Evolutionary conservation across 1,140 invertebrate genomes (phyloP).

Genomic region (Zaprionus taronus): DNA sequence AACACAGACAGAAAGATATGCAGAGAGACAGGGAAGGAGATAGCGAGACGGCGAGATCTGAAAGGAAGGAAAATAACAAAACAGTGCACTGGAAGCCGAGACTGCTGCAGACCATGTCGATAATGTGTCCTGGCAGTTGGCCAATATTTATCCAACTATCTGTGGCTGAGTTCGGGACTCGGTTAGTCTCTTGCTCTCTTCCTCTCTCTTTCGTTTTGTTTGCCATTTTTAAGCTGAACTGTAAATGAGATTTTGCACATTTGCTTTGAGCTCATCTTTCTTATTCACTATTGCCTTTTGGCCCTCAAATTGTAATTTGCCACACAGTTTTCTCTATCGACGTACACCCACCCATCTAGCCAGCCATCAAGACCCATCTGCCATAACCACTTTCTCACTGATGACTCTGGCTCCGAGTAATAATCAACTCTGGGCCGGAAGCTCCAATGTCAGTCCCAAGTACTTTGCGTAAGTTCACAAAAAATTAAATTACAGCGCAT

Average conservation of each 20-base stretch:
- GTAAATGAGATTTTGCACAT: conserved; percentile 59
- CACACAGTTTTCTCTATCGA: conserved; percentile 19
- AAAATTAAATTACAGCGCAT: conserved; percentile 24
- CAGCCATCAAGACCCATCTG: neutral
- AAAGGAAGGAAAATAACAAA: conserved; percentile 1
- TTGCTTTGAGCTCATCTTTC: conserved; percentile 49
- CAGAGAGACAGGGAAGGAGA: neutral
- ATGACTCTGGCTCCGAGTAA: conserved; percentile 17
- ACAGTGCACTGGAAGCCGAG: neutral
- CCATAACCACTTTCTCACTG: conserved; percentile 6
- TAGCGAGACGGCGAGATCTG: neutral
- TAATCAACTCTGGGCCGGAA: conserved; percentile 35
- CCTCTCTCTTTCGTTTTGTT: conserved; percentile 28
- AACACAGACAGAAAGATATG: conserved; percentile 1
- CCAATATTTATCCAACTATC: conserved; percentile 57
- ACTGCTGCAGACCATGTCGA: conserved; percentile 15
- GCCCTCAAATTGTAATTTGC: conserved; percentile 54
- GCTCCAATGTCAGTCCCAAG: conserved; percentile 3
- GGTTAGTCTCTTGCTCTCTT: neutral
- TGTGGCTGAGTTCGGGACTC: conserved; percentile 32
- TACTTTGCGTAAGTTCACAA: neutral
- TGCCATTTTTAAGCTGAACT: conserved; percentile 58
- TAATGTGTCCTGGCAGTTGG: conserved; percentile 44
- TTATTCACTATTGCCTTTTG: conserved; percentile 44
- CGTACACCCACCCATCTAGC: neutral